Evolutionary conservation across 2,113 vertebrate genomes (phyloP), one percentile per base, ranked within the genome.

Genomic region (Hystrix brachyura): DNA sequence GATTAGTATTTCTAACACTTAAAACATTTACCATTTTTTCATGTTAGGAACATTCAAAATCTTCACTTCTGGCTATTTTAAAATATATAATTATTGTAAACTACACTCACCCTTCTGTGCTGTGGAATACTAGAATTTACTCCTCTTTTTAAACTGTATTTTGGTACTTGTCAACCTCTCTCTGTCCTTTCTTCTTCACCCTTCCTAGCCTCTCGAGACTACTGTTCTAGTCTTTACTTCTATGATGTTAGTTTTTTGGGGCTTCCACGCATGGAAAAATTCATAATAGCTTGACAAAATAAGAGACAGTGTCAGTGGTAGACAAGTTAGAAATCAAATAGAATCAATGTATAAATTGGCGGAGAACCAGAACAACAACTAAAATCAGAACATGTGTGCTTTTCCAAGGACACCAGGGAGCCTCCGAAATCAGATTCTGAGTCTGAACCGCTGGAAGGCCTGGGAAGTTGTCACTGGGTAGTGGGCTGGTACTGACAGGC

Each of bases 241-340:
- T 57, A 46, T 38, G 15, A 80, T 11, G n/a, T 27, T 38, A 59
- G 3, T 5, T 79, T 55, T 27, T 72, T 72, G 51, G 12, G 11
- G 38, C 48, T 87, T 46, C n/a, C 71, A 57, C 38, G 0, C 65
- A 69, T 43, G 87, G n/a, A 80, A 82, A 96, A 84, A 55, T 19
- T 94, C 71, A 74, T 87, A 90, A 62, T 34, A 64, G 19, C 60
- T 29, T 51, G 74, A 55, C 27, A 69, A 84, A 95, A 17, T 9
- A 57, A 91, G 64, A 85, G 29, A 71, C 38, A 10, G 3, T 51
- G 9, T 57, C 14, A 53, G 53, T 38, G 27, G 79, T 43, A 82
- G 32, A 78, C 67, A 94, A 92, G 55, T 57, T 51, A 87, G 88
- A 90, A 78, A 32, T 90, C 82, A 96, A 59, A 38, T 34, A 85